Percentiles rank a stretch among this genome's conserved stretches.
Conservation (phyloP, 2,797 vertebrate genomes). For the Pithecia hirsuta region DNA sequence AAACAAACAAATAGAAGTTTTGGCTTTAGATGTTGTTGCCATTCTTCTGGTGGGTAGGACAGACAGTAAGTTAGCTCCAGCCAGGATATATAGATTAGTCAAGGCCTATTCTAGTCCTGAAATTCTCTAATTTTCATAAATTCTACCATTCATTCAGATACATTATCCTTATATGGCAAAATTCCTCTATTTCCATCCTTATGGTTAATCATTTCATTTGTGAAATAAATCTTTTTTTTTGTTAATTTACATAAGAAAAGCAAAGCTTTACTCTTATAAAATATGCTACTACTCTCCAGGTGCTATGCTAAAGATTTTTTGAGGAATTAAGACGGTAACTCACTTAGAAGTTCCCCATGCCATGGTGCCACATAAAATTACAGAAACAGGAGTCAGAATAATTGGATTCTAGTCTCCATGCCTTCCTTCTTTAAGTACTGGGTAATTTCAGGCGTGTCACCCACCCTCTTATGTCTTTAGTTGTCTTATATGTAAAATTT, state of each 20-base stretch:
- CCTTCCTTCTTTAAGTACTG: background rate
- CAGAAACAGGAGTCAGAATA: background rate
- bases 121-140: conserved; percentile 33
- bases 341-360: background rate
- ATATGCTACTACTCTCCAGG: background rate
- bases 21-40: background rate
- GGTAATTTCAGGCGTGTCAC: background rate
- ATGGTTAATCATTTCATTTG: conserved; percentile 6
- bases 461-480: background rate
- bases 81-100: background rate
- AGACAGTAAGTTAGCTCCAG: background rate
- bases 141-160: background rate
- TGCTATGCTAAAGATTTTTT: background rate
- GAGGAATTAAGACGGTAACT: background rate
- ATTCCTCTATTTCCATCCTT: background rate
- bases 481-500: conserved; percentile 52
- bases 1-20: background rate
- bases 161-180: background rate
- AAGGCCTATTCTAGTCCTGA: conserved; percentile 3
- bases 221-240: background rate
- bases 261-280: background rate
- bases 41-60: background rate
- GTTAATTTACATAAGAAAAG: conserved; percentile 7
- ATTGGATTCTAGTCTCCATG: background rate
- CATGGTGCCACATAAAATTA: background rate